phyloP scores from a whole-genome alignment of 2,888 invertebrate species.

The Parascotia fuliginaria region DNA sequence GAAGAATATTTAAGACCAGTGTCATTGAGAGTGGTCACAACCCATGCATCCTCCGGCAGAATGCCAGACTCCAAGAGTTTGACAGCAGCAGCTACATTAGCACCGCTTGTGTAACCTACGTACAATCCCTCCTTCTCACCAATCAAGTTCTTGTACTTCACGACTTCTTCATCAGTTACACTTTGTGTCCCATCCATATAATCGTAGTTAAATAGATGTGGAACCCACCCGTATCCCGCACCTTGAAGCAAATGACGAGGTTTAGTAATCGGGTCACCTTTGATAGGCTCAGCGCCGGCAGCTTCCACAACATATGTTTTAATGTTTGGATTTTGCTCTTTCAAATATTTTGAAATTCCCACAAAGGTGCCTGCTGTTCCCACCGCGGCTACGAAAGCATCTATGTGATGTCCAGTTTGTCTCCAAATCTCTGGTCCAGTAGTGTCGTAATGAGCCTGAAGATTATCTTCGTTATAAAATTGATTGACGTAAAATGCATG shows the following conservation, averaged over 20 bases:
- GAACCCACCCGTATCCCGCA: conserved; percentile 75
- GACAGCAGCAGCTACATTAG: conserved; percentile 77
- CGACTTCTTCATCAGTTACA: conserved; percentile 72
- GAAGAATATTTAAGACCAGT: conserved; percentile 71
- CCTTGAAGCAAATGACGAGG: conserved; percentile 78
- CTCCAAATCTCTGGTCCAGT: conserved; percentile 81
- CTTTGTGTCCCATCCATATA: conserved; percentile 70
- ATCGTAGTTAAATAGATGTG: conserved; percentile 70
- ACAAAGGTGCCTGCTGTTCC: conserved; percentile 77
- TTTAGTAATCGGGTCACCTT: conserved; percentile 71
- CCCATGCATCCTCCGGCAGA: conserved; percentile 71
- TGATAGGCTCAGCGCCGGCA: conserved; percentile 72
- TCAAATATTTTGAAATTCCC: conserved; percentile 71
- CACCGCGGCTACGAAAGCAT: conserved; percentile 73
- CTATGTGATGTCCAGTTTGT: conserved; percentile 74
- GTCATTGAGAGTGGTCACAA: conserved; percentile 73
- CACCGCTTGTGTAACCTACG: conserved; percentile 78
- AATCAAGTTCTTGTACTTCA: conserved; percentile 65
- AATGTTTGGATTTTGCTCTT: conserved; percentile 68
- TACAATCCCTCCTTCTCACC: conserved; percentile 76
- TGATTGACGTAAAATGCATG: conserved; percentile 76
- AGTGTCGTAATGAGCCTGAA: conserved; percentile 66
- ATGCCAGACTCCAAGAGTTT: conserved; percentile 70
- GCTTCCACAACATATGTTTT: conserved; percentile 74
- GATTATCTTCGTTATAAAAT: conserved; percentile 68